phyloP scores from a whole-genome alignment of 2,888 invertebrate genomes.

The Halocaridina rubra region DNA sequence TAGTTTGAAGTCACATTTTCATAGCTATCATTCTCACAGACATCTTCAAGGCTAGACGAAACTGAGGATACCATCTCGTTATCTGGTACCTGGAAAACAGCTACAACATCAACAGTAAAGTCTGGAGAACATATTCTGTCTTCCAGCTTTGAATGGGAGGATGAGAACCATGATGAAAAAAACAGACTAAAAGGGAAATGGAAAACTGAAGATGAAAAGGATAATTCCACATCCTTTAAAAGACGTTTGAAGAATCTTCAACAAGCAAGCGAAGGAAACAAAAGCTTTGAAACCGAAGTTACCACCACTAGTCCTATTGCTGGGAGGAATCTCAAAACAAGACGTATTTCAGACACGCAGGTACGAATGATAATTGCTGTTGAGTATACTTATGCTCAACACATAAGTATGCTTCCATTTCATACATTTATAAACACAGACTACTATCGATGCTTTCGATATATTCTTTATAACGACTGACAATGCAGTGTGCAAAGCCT shows the following conservation, averaged over 20 bases:
- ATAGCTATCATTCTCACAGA: neutral
- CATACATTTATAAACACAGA: no score
- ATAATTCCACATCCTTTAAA: no score
- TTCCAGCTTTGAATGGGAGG: slow-evolving; percentile 62
- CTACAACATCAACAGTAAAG: slow-evolving; percentile 45
- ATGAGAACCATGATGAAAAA: slow-evolving; percentile 19
- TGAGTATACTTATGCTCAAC: no score
- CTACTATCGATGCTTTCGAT: no score
- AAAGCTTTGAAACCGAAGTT: slow-evolving; percentile 55
- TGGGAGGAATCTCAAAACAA: slow-evolving; percentile 41
- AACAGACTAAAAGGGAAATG: slow-evolving; percentile 27
- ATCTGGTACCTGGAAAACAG: slow-evolving; percentile 44
- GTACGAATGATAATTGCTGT: no score
- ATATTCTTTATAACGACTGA: no score
- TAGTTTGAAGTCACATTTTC: no score
- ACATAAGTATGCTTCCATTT: no score
- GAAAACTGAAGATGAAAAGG: slow-evolving; percentile 17
- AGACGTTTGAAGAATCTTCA: neutral
- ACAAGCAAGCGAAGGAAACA: neutral
- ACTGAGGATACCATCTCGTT: slow-evolving; percentile 43
- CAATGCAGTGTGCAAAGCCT: no score
- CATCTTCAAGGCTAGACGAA: slow-evolving; percentile 41
- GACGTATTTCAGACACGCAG: slow-evolving; percentile 61
- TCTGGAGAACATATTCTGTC: slow-evolving; percentile 49
- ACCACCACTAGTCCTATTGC: slow-evolving; percentile 28